phyloP scores from a whole-genome alignment of 1,140 invertebrate species.

The Papilio helenus region DNA sequence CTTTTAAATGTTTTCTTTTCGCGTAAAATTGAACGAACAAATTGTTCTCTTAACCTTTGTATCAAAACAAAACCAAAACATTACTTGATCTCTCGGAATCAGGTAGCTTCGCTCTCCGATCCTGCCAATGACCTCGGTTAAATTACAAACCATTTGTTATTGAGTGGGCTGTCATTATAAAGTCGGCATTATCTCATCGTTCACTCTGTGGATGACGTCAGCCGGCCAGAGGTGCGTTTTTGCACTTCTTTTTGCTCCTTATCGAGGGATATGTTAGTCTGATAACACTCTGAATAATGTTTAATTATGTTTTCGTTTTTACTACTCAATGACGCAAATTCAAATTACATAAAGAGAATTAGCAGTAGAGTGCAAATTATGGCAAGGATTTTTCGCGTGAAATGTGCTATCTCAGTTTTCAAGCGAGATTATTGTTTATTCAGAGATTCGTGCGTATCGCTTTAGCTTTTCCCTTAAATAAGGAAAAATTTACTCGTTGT shows the following conservation, averaged over 20 bases:
- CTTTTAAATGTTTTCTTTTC: neutral
- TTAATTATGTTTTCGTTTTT: slow-evolving; percentile 3
- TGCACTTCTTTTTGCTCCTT: slow-evolving; percentile 42
- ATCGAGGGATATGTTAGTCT: slow-evolving; percentile 36
- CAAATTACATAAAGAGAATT: neutral
- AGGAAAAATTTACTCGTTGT: neutral
- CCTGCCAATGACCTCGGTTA: slow-evolving; percentile 37
- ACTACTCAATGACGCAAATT: slow-evolving; percentile 4
- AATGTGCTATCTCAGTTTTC: neutral
- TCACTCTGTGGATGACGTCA: slow-evolving; percentile 46
- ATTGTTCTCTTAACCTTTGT: neutral
- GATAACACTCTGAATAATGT: slow-evolving; percentile 3
- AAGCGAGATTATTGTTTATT: neutral
- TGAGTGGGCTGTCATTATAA: slow-evolving; percentile 46
- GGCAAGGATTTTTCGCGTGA: neutral
- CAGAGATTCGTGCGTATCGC: neutral
- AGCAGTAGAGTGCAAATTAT: neutral
- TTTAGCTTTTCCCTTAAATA: neutral
- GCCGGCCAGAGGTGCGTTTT: slow-evolving; percentile 41
- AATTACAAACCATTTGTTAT: slow-evolving; percentile 56
- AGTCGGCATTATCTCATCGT: slow-evolving; percentile 51
- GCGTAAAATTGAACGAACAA: neutral
- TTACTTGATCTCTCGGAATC: slow-evolving; percentile 2
- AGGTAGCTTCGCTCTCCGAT: slow-evolving; percentile 41
- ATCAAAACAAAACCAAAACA: slow-evolving; percentile 10